Percentiles rank a stretch among this genome's conserved stretches.
Evolutionary conservation across 2,113 vertebrate species (phyloP).

Genomic region (Penelope pileata): DNA sequence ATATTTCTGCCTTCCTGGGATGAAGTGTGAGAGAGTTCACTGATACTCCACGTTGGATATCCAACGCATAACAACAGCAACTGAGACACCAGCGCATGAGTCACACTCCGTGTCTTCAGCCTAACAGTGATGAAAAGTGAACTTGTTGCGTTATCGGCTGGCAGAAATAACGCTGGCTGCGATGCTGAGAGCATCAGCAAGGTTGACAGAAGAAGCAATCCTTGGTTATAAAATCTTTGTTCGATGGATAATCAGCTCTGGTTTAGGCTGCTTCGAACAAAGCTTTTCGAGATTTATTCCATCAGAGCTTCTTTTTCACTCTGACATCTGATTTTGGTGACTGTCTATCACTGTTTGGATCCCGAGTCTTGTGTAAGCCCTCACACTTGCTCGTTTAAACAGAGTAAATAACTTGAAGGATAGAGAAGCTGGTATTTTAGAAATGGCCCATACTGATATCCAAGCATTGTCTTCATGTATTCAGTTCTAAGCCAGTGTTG

Average conservation of each 20-base stretch:
- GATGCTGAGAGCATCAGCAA: not conserved
- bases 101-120: not conserved
- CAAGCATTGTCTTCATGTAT: not conserved
- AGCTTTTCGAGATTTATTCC: not conserved
- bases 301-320: not conserved
- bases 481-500: not conserved
- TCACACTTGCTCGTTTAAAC: not conserved
- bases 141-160: not conserved
- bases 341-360: not conserved
- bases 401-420: not conserved
- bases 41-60: conserved; percentile 25
- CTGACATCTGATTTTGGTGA: not conserved
- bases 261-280: not conserved
- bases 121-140: conserved; percentile 50
- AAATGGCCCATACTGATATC: not conserved
- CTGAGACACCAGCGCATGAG: conserved; percentile 12
- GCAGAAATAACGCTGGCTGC: not conserved
- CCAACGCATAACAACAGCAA: conserved; percentile 4
- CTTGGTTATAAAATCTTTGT: not conserved
- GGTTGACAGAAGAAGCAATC: not conserved
- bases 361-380: not conserved
- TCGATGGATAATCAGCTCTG: not conserved
- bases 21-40: conserved; percentile 24
- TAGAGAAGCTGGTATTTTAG: not conserved
- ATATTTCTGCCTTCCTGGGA: conserved; percentile 39